Evolutionary conservation across 1,140 invertebrate species (phyloP), one percentile per base, ranked within the genome.

Genomic region (Lucilia sericata): DNA sequence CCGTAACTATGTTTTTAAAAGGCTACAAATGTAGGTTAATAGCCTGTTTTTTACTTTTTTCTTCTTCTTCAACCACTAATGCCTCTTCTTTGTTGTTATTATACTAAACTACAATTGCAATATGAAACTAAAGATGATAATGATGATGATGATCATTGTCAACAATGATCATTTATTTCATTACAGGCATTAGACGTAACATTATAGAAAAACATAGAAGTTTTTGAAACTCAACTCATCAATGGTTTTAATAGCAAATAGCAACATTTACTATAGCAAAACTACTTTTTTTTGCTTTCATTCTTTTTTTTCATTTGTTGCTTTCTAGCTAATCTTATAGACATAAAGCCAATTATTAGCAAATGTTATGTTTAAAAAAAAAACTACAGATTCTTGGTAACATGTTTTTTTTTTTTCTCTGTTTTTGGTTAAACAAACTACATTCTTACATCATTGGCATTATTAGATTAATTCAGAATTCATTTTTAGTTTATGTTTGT

Each of bases 401-500:
- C 25, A 19, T 47, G 75, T 19, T 78, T 42, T 19, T 76, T 74
- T 21, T 5, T 1, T 74, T 74, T 25, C 10, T 8, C 13, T 60
- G 0, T 75, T 75, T 9, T 19, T 49, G 17, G n/a, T 49, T 21
- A 70, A 78, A 47, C 75, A 78, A 80, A 51, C 42, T 17, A 80
- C 42, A 80, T 80, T 80, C 76, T 80, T 80, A 80, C 76, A 80
- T 80, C 76, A 80, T 80, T 80, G 76, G 76, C 76, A 80, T 80
- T 80, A 80, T 80, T 80, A 80, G 42, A 51, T 80, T 80, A 80
- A 49, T 80, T 80, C 47, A 51, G 76, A 19, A 80, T 80, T 49
- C 76, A 49, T 51, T 17, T 80, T 80, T 80, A 12, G 7, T 42
- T 17, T 55, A 55, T 13, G 51, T 55, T n/a, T 12, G 4, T 55